Percentiles rank a stretch among this genome's conserved stretches.
These are phyloP conservation scores for Dromococcyx pavoninus DNA, from an alignment of 2,797 vertebrate genomes.

Conservation along the genomic window DNA sequence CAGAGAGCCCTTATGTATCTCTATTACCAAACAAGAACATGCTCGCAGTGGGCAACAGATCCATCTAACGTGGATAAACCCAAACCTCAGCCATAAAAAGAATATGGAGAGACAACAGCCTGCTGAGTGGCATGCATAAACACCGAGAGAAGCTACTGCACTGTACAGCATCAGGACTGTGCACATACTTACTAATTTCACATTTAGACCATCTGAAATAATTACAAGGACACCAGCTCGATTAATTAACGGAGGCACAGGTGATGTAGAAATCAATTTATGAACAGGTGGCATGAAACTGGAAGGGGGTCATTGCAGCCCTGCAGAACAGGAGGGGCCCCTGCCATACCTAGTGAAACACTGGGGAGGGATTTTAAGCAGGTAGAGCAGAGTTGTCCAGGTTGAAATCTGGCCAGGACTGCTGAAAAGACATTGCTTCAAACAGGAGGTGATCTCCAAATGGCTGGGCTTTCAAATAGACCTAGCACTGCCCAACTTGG, in stretches of 20 bases:
- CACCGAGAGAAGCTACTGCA: not conserved
- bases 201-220: not conserved
- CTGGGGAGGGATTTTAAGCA: not conserved
- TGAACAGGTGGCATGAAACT: not conserved
- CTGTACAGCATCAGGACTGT: not conserved
- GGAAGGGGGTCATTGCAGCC: not conserved
- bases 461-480: not conserved
- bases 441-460: not conserved
- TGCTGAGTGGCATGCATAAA: not conserved
- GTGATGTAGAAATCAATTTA: not conserved
- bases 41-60: not conserved
- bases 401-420: not conserved
- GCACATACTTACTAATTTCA: not conserved
- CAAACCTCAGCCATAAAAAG: not conserved
- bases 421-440: not conserved
- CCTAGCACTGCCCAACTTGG: not conserved
- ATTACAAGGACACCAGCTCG: not conserved
- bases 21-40: not conserved
- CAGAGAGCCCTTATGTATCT: accelerated
- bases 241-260: not conserved
- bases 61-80: not conserved
- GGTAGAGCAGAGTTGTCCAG: not conserved
- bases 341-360: not conserved
- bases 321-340: not conserved
- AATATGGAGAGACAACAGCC: not conserved